Evolutionary conservation across 1,140 invertebrate species (phyloP).

Genomic region (Acromyrmex heyeri): DNA sequence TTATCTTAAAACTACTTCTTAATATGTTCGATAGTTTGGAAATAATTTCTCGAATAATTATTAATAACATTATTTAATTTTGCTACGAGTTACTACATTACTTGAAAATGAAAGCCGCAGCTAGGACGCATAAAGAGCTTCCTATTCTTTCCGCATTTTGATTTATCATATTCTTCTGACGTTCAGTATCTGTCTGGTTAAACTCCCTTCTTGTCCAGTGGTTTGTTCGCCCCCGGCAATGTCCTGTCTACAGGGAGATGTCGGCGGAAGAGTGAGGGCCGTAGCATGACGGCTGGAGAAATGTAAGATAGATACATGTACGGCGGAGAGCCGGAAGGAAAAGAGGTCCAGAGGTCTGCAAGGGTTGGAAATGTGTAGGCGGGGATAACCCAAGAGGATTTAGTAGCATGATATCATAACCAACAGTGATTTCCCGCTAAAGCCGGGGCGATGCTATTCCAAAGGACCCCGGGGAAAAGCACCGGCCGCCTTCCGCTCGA

Average conservation of each 20-base stretch:
- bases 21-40: background rate
- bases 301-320: conserved; percentile 67
- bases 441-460: conserved; percentile 36
- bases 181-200: conserved; percentile 34
- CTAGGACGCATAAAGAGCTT: background rate
- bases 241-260: conserved; percentile 15
- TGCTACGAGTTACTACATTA: background rate
- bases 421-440: conserved; percentile 62
- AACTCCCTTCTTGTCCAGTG: conserved; percentile 48
- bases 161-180: conserved; percentile 43
- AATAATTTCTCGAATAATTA: background rate
- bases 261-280: conserved; percentile 21
- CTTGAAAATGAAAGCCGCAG: background rate
- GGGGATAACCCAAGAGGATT: conserved; percentile 62
- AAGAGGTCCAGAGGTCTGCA: conserved; percentile 53
- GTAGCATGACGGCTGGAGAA: conserved; percentile 31
- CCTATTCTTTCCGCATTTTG: background rate
- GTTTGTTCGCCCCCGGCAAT: conserved; percentile 38
- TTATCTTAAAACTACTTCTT: background rate
- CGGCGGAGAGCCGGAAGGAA: conserved; percentile 64
- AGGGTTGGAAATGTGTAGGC: conserved; percentile 25
- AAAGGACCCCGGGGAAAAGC: conserved; percentile 45
- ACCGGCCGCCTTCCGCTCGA: conserved; percentile 23
- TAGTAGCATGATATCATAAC: conserved; percentile 58
- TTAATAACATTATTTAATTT: background rate